Base-by-base conservation (phyloP, 2,797 vertebrate genomes). In the Catharus ustulatus region DNA sequence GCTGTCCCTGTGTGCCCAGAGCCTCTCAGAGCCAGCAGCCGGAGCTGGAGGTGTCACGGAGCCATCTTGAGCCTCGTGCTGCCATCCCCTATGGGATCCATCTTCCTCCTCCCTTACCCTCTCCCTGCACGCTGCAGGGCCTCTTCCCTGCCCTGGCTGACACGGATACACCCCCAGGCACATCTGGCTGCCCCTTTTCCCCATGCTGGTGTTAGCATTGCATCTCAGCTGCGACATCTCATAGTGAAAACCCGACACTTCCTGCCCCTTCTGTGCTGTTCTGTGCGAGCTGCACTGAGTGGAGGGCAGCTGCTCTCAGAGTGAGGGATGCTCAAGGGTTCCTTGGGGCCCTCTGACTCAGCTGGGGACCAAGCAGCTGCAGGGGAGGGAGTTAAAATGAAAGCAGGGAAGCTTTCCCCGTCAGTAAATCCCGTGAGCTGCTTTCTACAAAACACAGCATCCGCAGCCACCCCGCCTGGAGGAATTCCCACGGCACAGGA, bases 161-260 rank as follows among this genome's bases (percentile, higher is more conserved):
- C 30, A 9, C 0, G 0, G n/a, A 5, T 10, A 3, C 7, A 9
- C 14, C 59, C 66, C 58, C 58, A 23, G 43, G 29, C 40, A 55
- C 48, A 1, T 20, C 82, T 5, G 16, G 42, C 43, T 54, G 16
- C 49, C 34, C 34, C 49, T 79, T 48, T 42, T 5, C 49, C 68
- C 58, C 79, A 17, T 1, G 0, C 36, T 30, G n/a, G 7, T 0
- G 6, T 30, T 2, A 27, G 40, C 49, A 32, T 43, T 84, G 90
- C 18, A 0, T 6, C 61, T 84, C 77, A 30, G 5, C 71, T 64
- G 13, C 4, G 10, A 66, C 74, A 57, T 45, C 74, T 93, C 57
- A 85, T 23, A 89, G 64, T 3, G 89, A 96, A 89, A 94, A 69
- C 87, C 61, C 4, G 4, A 93, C n/a, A 51, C 62, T 95, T 96